Base-by-base conservation (phyloP, 92 coral and sea anemone genomes). In the Epizoanthus stellaris region DNA sequence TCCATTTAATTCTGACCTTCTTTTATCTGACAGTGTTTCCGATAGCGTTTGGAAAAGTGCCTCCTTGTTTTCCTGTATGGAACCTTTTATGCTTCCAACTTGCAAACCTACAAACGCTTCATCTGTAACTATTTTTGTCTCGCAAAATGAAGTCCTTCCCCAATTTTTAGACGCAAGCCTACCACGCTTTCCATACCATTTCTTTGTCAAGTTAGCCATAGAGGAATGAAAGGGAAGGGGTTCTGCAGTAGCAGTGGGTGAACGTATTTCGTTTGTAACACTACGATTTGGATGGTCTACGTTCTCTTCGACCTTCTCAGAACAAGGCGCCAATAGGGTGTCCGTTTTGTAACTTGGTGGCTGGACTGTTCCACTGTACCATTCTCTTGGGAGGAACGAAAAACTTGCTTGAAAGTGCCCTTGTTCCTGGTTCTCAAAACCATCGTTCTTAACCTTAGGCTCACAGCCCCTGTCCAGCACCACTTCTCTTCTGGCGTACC, bases 21-120 rank as follows among this genome's bases (percentile, higher is more conserved):
- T 64, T 64, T 64, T 64, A 64, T 21, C 8, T 21, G 69, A n/a
- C 69, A 64, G 36, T 30, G 36, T 30, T 30, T 30, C 2, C 8
- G 47, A 67, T 23, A 67, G 72, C 72, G n/a, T 23, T 67, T 67
- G 47, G 34, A 34, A 9, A 67, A 67, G 72, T 67, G 47, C 72
- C 72, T 67, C 72, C 72, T 34, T 67, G 72, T 67, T 67, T 67
- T 67, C 72, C 14, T 67, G 47, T 8, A 67, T 67, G 72, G 72
- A 67, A 67, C 40, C 40, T 67, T 67, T 67, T 67, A 34, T 67
- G 42, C 42, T 30, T 68, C 73, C 73, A 68, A 68, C 52, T 19
- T 36, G 16, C 20, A 68, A 13, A 40, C 45, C 43, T 36, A 40
- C 34, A 68, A 68, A 36, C 53, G 4, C 1, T 43, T 43, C 49